These are phyloP conservation scores for Synanthedon vespiformis DNA, from an alignment of 2,888 invertebrate genomes.

Conservation along the genomic window DNA sequence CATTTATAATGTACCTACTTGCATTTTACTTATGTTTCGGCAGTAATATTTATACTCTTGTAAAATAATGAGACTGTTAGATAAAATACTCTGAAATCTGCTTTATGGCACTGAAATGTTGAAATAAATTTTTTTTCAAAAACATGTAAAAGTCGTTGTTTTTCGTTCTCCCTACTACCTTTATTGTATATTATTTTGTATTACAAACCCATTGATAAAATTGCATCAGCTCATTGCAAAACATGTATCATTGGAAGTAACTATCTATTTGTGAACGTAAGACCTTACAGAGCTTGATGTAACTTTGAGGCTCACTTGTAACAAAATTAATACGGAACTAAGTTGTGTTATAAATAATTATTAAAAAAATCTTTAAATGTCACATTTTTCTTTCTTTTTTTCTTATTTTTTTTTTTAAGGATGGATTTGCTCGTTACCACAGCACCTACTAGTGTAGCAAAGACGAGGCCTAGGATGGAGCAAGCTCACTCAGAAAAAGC, in stretches of 20 bases:
- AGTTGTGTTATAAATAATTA: too few species aligned
- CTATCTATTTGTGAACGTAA: slow-evolving; percentile 3
- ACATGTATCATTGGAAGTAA: not conserved
- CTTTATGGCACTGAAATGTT: slow-evolving; percentile 40
- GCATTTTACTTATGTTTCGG: slow-evolving; percentile 51
- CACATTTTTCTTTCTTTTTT: too few species aligned
- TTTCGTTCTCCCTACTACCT: not conserved
- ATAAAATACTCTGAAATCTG: slow-evolving; percentile 60
- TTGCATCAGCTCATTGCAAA: slow-evolving; percentile 36
- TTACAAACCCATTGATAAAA: slow-evolving; percentile 8
- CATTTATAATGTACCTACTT: slow-evolving; percentile 47
- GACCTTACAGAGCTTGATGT: not conserved
- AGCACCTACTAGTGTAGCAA: too few species aligned
- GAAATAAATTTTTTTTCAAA: slow-evolving; percentile 43
- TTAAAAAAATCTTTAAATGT: too few species aligned
- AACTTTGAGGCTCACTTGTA: not conserved
- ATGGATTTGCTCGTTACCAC: too few species aligned
- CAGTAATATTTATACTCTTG: slow-evolving; percentile 60
- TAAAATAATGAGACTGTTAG: slow-evolving; percentile 69
- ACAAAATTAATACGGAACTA: not conserved
- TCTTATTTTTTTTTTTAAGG: too few species aligned
- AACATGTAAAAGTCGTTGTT: slow-evolving; percentile 8
- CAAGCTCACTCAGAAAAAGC: too few species aligned
- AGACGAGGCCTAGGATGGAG: too few species aligned
- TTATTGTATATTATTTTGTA: slow-evolving; percentile 1